Evolutionary conservation across 2,797 vertebrate species (phyloP), one percentile per base, ranked within the genome.

Genomic region (Etheostoma nigrum): DNA sequence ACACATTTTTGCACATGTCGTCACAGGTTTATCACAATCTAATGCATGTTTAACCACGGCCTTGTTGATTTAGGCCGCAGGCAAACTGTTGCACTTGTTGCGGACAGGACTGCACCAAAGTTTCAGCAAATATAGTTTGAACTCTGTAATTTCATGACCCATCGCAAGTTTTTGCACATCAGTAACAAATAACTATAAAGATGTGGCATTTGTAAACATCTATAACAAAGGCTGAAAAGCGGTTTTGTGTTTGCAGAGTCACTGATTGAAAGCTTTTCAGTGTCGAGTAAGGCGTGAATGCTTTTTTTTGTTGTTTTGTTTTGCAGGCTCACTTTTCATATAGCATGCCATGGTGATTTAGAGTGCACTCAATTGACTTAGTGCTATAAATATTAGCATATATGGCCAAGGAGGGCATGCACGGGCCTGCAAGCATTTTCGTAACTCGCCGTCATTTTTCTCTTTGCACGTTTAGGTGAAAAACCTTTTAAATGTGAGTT

Each of bases 401-500:
- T 33, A 4, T 40, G 61, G 4, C 25, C 49, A 42, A 59, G 19
- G 7, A 53, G 45, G 61, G 54, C 52, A 30, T 61, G 42, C 67
- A 63, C 36, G 15, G 15, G 45, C 51, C 68, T 84, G 23, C 67
- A 23, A 61, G 40, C 64, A 68, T 62, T 63, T 57, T 80, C 67
- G 65, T 92, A 88, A 90, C 86, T 42, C 78, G 87, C 73, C 84
- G 78, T 76, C 73, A 85, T 93, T 84, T 93, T 83, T 94, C 87
- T 93, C 60, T 94, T 71, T 91, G 86, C 88, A 89, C 83, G 76
- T 94, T 93, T 94, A 96, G 96, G 94, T 87, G 93, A 95, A 89
- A 96, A 95, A 90, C 94, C 94, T 62, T 96, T 96, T 91, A 93
- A 92, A 89, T 95, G 94, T n/a, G 95, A 95, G 83, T 96, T 96